Evolutionary conservation across 2,888 invertebrate genomes (phyloP).

Genomic region (Nasonia oneida): DNA sequence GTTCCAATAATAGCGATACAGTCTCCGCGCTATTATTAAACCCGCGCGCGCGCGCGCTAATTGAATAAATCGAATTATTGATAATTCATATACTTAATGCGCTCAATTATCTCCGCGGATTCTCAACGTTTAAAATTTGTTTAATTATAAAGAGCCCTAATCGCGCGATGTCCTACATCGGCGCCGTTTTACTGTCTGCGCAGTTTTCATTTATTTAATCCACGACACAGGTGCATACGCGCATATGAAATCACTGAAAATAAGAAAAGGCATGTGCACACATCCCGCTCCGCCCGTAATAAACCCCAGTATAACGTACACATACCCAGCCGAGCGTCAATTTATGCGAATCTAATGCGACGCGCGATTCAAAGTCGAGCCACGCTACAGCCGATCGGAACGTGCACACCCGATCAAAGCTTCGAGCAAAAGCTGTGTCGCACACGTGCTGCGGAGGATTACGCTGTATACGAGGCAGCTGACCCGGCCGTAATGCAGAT

Average conservation of each 20-base stretch:
- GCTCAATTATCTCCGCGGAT: neutral
- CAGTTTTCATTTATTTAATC: too few relatives aligned
- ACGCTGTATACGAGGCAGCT: neutral
- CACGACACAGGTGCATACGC: too few relatives aligned
- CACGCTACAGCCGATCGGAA: neutral
- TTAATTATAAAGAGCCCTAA: too few relatives aligned
- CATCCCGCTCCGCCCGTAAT: neutral
- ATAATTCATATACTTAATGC: neutral
- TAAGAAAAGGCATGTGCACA: neutral
- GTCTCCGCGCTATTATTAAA: neutral
- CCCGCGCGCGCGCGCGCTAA: neutral
- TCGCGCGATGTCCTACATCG: too few relatives aligned
- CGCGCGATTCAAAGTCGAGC: neutral
- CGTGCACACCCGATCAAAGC: neutral
- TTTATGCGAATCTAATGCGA: neutral
- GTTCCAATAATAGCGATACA: neutral
- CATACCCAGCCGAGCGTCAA: neutral
- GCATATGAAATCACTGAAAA: neutral
- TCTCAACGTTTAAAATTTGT: neutral
- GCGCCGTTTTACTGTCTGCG: too few relatives aligned
- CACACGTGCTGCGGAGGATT: neutral
- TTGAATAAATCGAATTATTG: neutral
- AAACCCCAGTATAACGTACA: neutral
- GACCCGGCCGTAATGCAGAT: constrained; percentile 42
- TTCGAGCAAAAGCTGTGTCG: neutral